Evolutionary conservation across 1,140 invertebrate species (phyloP).

Genomic region (Apis florea): DNA sequence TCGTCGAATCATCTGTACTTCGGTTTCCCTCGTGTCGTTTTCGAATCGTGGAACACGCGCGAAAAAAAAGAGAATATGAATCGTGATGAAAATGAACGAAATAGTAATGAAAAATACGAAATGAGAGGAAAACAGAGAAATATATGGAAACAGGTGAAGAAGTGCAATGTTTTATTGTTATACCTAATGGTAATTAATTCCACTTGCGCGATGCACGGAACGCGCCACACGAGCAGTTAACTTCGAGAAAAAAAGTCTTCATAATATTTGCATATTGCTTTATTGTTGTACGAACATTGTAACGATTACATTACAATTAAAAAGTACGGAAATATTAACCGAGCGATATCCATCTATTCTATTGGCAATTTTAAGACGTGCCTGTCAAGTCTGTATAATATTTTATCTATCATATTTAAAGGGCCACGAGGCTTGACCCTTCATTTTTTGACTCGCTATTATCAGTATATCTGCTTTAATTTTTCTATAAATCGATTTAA

Average conservation of each 20-base stretch:
- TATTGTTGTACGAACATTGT: constrained; percentile 66
- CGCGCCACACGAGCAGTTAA: constrained; percentile 53
- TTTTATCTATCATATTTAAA: neutral
- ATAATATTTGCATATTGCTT: constrained; percentile 70
- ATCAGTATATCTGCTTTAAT: neutral
- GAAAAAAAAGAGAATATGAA: neutral
- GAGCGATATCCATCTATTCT: constrained; percentile 53
- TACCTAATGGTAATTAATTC: constrained; percentile 25
- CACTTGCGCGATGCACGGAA: constrained; percentile 57
- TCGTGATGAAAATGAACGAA: neutral
- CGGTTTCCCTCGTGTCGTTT: neutral
- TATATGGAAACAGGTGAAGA: constrained; percentile 28
- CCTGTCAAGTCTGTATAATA: neutral
- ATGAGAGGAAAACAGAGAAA: neutral
- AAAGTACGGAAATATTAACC: constrained; percentile 48
- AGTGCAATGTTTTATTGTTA: constrained; percentile 62
- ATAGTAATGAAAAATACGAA: neutral
- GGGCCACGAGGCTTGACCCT: neutral
- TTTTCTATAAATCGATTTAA: too few relatives aligned
- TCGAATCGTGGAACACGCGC: neutral
- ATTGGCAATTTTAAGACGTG: constrained; percentile 44
- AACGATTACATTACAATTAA: constrained; percentile 63
- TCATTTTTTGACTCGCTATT: neutral
- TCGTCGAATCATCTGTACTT: neutral
- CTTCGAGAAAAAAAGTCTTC: constrained; percentile 61